phyloP scores from a whole-genome alignment of 2,797 vertebrate species.

The Notoglanidium macrostoma region DNA sequence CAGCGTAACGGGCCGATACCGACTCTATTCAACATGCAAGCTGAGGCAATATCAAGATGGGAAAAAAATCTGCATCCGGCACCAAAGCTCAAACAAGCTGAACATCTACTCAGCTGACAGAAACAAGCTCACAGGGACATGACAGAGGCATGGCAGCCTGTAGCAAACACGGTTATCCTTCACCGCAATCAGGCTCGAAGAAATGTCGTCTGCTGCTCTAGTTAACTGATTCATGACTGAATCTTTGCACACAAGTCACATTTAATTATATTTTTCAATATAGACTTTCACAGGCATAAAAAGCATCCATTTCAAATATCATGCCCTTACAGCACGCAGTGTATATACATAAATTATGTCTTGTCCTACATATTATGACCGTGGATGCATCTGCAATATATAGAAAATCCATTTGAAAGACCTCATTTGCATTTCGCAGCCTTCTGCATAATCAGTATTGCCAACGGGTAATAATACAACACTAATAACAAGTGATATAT shows the following conservation, averaged over 20 bases:
- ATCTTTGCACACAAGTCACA: neutral
- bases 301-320: neutral
- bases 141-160: neutral
- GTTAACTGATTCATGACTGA: neutral
- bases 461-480: neutral
- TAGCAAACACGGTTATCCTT: neutral
- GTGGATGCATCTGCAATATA: neutral
- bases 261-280: neutral
- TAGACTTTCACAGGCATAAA: neutral
- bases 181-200: too few species aligned
- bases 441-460: conserved; percentile 8
- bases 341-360: neutral
- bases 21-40: conserved; percentile 17
- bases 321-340: neutral
- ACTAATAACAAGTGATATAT: conserved; percentile 7
- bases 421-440: neutral
- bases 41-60: conserved; percentile 13
- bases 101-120: conserved; percentile 4
- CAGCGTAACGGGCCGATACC: conserved; percentile 50
- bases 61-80: neutral
- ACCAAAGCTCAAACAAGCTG: neutral
- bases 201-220: neutral
- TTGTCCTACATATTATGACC: neutral
- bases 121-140: conserved; percentile 20
- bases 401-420: neutral